phyloP scores from a whole-genome alignment of 2,888 invertebrate genomes.

The Eristalinus sepulchralis region DNA sequence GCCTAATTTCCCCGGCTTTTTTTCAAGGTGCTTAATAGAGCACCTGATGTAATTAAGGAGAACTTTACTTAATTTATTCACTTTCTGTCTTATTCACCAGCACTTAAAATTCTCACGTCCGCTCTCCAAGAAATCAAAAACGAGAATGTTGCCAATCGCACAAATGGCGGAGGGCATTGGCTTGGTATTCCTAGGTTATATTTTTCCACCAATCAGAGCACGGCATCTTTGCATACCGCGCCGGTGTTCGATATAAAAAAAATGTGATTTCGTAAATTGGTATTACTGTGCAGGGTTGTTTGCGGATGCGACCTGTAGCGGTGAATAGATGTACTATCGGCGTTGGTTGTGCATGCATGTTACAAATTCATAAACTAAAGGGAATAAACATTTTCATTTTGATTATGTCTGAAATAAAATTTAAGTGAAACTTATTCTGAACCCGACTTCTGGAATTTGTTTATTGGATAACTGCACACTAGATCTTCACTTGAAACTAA shows the following conservation, averaged over 20 bases:
- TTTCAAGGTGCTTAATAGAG: slow-evolving; percentile 57
- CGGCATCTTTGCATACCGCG: slow-evolving; percentile 60
- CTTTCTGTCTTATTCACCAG: slow-evolving; percentile 17
- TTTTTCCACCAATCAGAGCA: slow-evolving; percentile 45
- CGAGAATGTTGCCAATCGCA: slow-evolving; percentile 40
- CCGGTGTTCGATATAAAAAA: slow-evolving; percentile 16
- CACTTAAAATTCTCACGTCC: slow-evolving; percentile 36
- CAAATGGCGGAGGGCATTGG: slow-evolving; percentile 54
- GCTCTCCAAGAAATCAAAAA: slow-evolving; percentile 42
- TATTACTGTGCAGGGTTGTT: slow-evolving; percentile 8
- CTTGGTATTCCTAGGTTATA: slow-evolving; percentile 44
- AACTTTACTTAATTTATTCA: slow-evolving; percentile 10
- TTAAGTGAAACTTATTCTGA: too few species aligned
- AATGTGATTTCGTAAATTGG: slow-evolving; percentile 30
- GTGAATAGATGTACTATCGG: background rate
- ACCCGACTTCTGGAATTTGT: too few species aligned
- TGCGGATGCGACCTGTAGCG: background rate
- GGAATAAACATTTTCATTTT: too few species aligned
- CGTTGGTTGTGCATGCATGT: too few species aligned
- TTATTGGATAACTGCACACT: too few species aligned
- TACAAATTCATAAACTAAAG: too few species aligned
- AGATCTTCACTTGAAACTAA: too few species aligned
- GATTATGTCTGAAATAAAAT: too few species aligned
- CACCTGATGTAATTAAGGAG: slow-evolving; percentile 55
- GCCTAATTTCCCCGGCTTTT: slow-evolving; percentile 58